Percentiles rank a stretch among this genome's conserved stretches.
Evolutionary conservation across 2,797 vertebrate genomes (phyloP).

Genomic region (Neosalanx taihuensis): DNA sequence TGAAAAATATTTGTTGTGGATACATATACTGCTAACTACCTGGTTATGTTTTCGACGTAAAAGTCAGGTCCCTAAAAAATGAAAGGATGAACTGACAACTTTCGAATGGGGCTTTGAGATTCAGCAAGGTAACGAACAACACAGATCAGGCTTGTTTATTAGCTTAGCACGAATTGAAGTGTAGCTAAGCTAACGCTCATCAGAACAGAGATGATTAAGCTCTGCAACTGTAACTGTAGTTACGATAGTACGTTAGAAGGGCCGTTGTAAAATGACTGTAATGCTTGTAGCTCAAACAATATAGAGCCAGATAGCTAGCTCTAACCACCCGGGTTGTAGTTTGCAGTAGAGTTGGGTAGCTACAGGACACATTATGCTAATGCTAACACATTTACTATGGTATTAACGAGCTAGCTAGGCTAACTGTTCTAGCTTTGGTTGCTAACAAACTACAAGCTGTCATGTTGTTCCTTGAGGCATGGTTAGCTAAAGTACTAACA

Average conservation of each 20-base stretch:
- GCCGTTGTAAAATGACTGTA: too few relatives aligned
- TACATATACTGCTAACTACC: neutral
- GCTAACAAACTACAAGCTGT: neutral
- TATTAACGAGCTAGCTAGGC: neutral
- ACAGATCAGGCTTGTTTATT: neutral
- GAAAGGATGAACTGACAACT: conserved; percentile 3
- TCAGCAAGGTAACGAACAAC: conserved; percentile 1
- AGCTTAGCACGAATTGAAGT: neutral
- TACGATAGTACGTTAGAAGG: too few relatives aligned
- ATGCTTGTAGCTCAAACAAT: too few relatives aligned
- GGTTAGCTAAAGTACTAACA: neutral
- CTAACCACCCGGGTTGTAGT: too few relatives aligned
- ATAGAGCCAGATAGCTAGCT: too few relatives aligned
- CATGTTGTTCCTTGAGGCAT: neutral
- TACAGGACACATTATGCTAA: too few relatives aligned
- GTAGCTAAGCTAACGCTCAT: neutral
- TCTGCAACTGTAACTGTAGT: neutral
- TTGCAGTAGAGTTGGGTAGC: too few relatives aligned
- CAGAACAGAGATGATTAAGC: neutral
- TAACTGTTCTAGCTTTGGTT: neutral
- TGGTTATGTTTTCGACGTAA: neutral
- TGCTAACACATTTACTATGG: too few relatives aligned
- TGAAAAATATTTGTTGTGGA: neutral
- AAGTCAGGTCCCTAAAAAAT: neutral
- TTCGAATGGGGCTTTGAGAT: neutral